Evolutionary conservation across 2,797 vertebrate species (phyloP).

Genomic region (Neosilurus mollespiculum): DNA sequence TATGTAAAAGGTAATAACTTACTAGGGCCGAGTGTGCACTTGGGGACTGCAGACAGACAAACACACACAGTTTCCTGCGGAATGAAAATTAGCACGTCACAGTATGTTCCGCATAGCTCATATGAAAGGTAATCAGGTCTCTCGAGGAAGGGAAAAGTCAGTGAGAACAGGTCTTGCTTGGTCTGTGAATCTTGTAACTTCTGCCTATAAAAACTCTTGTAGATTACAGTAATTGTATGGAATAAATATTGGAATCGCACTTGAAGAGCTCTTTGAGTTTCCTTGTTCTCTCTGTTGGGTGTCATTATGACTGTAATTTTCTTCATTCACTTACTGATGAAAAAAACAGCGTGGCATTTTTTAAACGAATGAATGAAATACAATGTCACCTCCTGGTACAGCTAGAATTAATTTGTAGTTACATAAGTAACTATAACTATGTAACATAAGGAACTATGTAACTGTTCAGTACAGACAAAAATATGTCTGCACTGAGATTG

Average conservation of each 20-base stretch:
- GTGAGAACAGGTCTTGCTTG: not conserved
- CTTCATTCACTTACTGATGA: not conserved
- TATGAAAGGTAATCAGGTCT: not conserved
- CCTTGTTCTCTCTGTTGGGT: too few relatives aligned
- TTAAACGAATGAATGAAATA: not conserved
- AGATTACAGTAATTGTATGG: not conserved
- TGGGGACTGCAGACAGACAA: too few relatives aligned
- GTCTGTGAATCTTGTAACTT: not conserved
- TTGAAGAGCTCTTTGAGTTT: not conserved
- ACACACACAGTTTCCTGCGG: too few relatives aligned
- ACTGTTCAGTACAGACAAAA: not conserved
- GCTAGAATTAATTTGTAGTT: not conserved
- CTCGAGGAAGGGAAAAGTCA: not conserved
- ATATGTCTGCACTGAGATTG: not conserved
- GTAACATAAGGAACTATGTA: not conserved
- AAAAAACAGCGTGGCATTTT: not conserved
- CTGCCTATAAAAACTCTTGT: not conserved
- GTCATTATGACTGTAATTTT: not conserved
- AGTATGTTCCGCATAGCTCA: too few relatives aligned
- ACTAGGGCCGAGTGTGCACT: too few relatives aligned
- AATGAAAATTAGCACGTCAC: not conserved
- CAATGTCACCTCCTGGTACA: not conserved
- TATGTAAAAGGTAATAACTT: too few relatives aligned
- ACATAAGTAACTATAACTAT: not conserved
- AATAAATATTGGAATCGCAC: not conserved